Base-by-base conservation (phyloP, 1,140 invertebrate species). In the Stenopsyche tienmushanensis region DNA sequence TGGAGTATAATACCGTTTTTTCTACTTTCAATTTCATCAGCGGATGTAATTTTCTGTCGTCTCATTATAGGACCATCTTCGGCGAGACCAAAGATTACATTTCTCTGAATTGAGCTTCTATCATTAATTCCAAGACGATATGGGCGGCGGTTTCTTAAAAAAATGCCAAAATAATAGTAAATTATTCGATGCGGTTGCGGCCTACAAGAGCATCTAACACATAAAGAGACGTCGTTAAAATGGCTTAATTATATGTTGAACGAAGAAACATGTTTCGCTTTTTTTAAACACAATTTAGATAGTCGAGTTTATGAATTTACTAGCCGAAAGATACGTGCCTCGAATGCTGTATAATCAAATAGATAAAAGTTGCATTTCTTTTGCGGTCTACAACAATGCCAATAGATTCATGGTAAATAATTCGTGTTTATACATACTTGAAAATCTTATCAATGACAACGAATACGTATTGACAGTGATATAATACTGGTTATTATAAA, bases 91-190 rank as follows among this genome's bases (percentile, higher is more conserved):
- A 47, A 18, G 44, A 20, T 47, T 8, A 9, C 8, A 15, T 7
- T 47, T 47, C 44, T 47, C 8, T 47, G 44, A 47, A 47, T 47
- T 15, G 44, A 9, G 44, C 17, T 47, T 18, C 44, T 18, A 47
- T 13, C 44, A 9, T 47, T 47, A 47, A 47, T 15, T 47, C 17
- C 17, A 8, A 8, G 18, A 47, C 10, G 18, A 47, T 15, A 7
- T 13, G 44, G 44, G 44, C 44, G 44, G 44, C 18, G 18, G 17
- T 13, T 47, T 47, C 44, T 47, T 8, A 18, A 47, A 47, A 47
- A 47, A 5, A 18, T 18, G 44, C 10, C 5, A 47, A 47, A 9
- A 47, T 47, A 47, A 47, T 47, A 47, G 7, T 20, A 47, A 47
- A 47, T 47, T 39, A 39, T n/a, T 39, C 7, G n/a, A n/a, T 15